Conservation (phyloP, 2,797 vertebrate genomes). For the Enteromius viviparus region DNA sequence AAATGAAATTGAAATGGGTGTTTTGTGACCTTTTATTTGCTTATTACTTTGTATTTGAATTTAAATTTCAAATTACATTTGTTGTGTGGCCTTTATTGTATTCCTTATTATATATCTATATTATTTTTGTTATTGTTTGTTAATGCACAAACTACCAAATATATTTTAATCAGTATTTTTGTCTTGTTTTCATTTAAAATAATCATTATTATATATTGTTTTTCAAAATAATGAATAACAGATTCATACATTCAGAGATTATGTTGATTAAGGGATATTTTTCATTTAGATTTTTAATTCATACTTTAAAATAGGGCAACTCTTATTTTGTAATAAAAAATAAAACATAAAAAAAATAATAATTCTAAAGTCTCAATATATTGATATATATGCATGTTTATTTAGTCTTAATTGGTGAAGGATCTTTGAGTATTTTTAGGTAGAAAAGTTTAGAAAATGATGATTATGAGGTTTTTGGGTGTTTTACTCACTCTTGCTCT, state of each 20-base stretch:
- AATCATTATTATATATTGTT: background rate
- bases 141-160: background rate
- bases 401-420: background rate
- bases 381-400: background rate
- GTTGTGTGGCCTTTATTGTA: background rate
- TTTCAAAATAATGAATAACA: background rate
- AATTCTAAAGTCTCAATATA: background rate
- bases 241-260: background rate
- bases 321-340: background rate
- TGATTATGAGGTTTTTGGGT: background rate
- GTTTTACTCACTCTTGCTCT: slow-evolving; percentile 85
- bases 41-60: background rate
- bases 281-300: background rate
- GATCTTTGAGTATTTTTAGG: background rate
- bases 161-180: background rate
- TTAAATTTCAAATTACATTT: background rate
- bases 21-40: background rate
- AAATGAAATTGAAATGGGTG: background rate
- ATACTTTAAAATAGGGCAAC: too few species aligned
- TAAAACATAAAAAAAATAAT: background rate
- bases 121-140: background rate
- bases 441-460: background rate
- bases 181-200: background rate
- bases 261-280: background rate
- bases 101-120: background rate